Evolutionary conservation across 2,888 invertebrate species (phyloP).

Genomic region (Phengaris alcon): DNA sequence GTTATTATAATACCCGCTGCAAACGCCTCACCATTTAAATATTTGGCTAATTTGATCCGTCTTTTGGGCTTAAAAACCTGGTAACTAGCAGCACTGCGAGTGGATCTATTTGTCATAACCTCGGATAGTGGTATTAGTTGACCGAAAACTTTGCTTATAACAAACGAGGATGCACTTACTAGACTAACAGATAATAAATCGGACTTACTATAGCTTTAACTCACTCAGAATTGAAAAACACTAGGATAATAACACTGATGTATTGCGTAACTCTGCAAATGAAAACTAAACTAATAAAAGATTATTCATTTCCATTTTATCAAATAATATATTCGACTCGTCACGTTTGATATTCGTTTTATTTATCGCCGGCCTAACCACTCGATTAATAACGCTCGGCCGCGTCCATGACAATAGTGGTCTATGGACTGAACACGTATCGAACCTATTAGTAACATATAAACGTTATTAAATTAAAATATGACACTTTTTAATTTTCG

Average conservation of each 20-base stretch:
- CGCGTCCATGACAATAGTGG: conserved; percentile 38
- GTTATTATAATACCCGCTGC: too few species aligned
- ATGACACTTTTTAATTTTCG: too few species aligned
- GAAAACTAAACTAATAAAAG: conserved; percentile 23
- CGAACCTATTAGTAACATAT: conserved; percentile 11
- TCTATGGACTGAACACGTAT: conserved; percentile 33
- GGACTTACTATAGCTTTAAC: too few species aligned
- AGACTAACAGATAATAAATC: background rate
- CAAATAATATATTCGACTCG: conserved; percentile 34
- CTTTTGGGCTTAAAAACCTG: too few species aligned
- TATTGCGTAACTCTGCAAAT: conserved; percentile 10
- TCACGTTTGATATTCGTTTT: conserved; percentile 35
- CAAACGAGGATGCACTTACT: background rate
- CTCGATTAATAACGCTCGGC: conserved; percentile 39
- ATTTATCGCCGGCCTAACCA: conserved; percentile 38
- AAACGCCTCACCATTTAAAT: too few species aligned
- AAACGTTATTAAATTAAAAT: background rate
- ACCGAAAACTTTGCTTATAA: conserved; percentile 12
- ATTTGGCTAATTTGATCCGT: too few species aligned
- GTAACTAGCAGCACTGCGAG: background rate
- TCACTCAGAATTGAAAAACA: too few species aligned
- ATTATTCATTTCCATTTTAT: conserved; percentile 31
- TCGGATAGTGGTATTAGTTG: conserved; percentile 12
- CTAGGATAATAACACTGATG: background rate
- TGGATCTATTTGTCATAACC: conserved; percentile 9